Conservation (phyloP, 2,797 vertebrate species). For the Myiotriccus ornatus region DNA sequence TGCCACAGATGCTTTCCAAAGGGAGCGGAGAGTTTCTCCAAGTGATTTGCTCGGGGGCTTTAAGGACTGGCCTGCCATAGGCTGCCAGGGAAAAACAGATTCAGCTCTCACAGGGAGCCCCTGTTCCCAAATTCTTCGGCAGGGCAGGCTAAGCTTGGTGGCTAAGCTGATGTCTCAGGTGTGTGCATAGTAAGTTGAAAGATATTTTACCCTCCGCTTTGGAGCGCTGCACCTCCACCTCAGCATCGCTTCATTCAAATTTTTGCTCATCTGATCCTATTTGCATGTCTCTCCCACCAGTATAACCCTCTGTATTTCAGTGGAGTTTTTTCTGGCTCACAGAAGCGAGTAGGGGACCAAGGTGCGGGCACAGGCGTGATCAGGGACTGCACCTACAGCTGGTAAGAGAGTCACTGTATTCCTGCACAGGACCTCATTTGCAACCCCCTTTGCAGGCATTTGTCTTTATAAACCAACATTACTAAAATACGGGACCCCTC, state of each 20-base stretch:
- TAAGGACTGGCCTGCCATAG: background rate
- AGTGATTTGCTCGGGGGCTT: background rate
- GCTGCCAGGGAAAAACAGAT: background rate
- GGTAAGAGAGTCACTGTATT: rapidly evolving
- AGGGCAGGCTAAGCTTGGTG: background rate
- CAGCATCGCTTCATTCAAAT: background rate
- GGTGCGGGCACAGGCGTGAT: rapidly evolving
- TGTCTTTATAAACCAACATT: background rate
- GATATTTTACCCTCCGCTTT: background rate
- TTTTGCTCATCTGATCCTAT: background rate
- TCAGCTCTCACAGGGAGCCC: background rate
- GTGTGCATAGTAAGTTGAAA: background rate
- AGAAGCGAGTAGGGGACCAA: rapidly evolving
- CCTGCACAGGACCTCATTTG: background rate
- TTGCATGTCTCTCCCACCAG: background rate
- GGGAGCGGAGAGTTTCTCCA: background rate
- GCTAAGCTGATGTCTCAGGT: background rate
- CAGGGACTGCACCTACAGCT: background rate
- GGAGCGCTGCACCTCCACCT: background rate
- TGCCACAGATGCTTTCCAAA: background rate
- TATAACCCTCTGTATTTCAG: background rate
- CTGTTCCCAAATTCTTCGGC: background rate
- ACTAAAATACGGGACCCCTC: background rate
- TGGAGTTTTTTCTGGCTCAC: background rate
- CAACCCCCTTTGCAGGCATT: background rate